Evolutionary conservation across 2,113 vertebrate genomes (phyloP).

Genomic region (Columba livia): DNA sequence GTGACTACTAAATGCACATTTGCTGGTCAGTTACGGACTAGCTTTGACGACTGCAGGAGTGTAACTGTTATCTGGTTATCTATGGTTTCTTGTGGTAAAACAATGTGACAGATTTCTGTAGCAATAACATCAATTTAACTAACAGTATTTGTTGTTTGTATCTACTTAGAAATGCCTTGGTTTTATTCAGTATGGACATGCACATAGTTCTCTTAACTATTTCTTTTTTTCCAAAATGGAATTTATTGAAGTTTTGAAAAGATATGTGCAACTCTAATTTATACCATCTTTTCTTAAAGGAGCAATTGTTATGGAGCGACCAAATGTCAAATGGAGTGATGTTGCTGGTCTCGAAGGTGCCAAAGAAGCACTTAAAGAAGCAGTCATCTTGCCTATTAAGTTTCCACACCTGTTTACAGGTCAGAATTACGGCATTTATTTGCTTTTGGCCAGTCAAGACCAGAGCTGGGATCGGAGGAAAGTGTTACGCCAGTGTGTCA

Average conservation of each 20-base stretch:
- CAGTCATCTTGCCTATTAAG: slow-evolving; percentile 97
- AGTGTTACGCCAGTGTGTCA: background rate
- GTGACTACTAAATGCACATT: background rate
- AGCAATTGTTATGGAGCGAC: slow-evolving; percentile 96
- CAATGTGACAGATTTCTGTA: background rate
- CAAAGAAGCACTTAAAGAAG: slow-evolving; percentile 97
- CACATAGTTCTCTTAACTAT: background rate
- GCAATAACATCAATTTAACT: background rate
- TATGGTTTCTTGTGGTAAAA: background rate
- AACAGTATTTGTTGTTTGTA: background rate
- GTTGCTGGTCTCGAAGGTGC: slow-evolving; percentile 96
- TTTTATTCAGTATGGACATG: background rate
- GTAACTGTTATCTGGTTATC: background rate
- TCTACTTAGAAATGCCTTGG: background rate
- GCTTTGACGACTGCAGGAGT: background rate
- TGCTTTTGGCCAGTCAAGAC: background rate
- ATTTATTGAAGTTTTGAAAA: background rate
- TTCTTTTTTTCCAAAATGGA: background rate
- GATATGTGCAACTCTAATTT: background rate
- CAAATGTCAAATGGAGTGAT: slow-evolving; percentile 95
- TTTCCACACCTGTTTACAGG: slow-evolving; percentile 99
- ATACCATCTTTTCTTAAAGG: slow-evolving; percentile 73
- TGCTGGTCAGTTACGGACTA: background rate
- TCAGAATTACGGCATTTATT: slow-evolving; percentile 49
- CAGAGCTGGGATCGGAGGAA: background rate